These are phyloP conservation scores for Polydrusus cervinus DNA, from an alignment of 2,888 invertebrate genomes.

Conservation along the genomic window DNA sequence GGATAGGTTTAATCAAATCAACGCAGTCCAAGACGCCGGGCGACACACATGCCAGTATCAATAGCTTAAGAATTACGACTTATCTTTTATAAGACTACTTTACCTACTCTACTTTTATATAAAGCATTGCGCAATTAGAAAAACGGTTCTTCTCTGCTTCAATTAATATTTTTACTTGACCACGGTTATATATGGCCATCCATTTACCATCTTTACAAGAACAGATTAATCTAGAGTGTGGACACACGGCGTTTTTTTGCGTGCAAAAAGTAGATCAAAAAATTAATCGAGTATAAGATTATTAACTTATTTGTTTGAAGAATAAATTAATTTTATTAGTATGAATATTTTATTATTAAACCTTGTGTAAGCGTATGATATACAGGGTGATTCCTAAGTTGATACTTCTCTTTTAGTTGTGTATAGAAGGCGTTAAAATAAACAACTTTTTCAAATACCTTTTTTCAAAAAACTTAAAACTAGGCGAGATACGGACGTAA, in stretches of 20 bases:
- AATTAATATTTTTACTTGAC: conserved; percentile 17
- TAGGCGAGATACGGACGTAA: too few relatives aligned
- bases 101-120: conserved; percentile 34
- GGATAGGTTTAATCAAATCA: too few relatives aligned
- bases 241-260: neutral
- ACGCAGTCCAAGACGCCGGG: too few relatives aligned
- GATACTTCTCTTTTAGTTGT: too few relatives aligned
- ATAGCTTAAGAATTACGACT: neutral
- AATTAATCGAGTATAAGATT: neutral
- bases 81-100: conserved; percentile 11
- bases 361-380: neutral
- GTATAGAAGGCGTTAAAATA: too few relatives aligned
- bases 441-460: too few relatives aligned
- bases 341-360: neutral
- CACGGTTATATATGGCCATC: conserved; percentile 7
- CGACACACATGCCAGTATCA: too few relatives aligned
- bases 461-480: too few relatives aligned
- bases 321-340: conserved; percentile 8
- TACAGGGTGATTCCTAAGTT: too few relatives aligned
- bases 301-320: neutral
- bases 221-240: conserved; percentile 13
- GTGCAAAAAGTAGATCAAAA: conserved; percentile 30
- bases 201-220: conserved; percentile 12
- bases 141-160: conserved; percentile 24
- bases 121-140: conserved; percentile 9